A percentile compares a stretch with the other conserved stretches of the same genome.
phyloP scores from a whole-genome alignment of 64 coral and sea anemone genomes.

The Porites australiensis region DNA sequence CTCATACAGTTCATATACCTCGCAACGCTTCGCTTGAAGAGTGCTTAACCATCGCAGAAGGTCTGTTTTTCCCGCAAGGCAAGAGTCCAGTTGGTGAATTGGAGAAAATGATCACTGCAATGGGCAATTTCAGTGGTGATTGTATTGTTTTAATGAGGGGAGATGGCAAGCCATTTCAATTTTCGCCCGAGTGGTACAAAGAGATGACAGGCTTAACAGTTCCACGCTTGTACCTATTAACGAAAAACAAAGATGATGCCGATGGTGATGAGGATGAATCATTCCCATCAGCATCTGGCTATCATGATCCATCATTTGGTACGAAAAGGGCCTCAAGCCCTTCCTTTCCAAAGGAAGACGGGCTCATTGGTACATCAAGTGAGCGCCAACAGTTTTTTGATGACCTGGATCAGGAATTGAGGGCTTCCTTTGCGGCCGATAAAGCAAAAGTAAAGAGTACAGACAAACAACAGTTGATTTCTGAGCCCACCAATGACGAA shows the following conservation, averaged over 20 bases:
- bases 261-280: not conserved
- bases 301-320: too few relatives aligned
- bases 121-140: not conserved
- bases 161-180: not conserved
- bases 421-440: not conserved
- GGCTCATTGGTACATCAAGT: constrained; percentile 12
- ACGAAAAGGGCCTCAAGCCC: too few relatives aligned
- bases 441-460: not conserved
- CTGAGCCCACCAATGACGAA: too few relatives aligned
- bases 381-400: not conserved
- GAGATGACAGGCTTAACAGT: not conserved
- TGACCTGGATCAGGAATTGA: not conserved
- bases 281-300: too few relatives aligned
- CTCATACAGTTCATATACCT: not conserved
- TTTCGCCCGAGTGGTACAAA: not conserved
- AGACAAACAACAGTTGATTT: too few relatives aligned
- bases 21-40: too few relatives aligned
- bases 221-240: constrained; percentile 2
- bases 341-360: too few relatives aligned
- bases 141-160: not conserved
- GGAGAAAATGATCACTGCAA: not conserved
- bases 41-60: too few relatives aligned
- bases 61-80: too few relatives aligned
- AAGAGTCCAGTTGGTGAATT: not conserved
- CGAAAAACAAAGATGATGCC: not conserved